A percentile compares a stretch with the other conserved stretches of the same genome.
These are phyloP conservation scores for Platichthys stellatus DNA, from an alignment of 2,113 vertebrate species.

Conservation along the genomic window DNA sequence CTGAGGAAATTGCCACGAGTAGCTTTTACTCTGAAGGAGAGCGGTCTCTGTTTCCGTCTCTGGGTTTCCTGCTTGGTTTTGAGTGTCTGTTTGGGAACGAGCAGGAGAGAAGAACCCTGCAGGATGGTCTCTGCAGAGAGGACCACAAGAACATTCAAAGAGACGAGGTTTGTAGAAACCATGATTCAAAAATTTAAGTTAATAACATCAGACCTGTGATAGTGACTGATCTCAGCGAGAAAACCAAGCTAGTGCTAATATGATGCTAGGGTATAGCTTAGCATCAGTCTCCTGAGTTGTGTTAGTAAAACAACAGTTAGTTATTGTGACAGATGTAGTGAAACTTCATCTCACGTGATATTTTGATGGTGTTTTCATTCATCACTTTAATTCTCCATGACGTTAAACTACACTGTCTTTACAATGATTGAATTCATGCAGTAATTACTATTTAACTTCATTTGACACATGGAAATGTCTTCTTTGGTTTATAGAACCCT, in stretches of 20 bases:
- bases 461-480: too few relatives aligned
- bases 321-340: neutral
- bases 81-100: neutral
- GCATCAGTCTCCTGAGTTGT: neutral
- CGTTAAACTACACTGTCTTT: too few relatives aligned
- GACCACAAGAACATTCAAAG: neutral
- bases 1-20: neutral
- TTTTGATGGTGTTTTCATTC: too few relatives aligned
- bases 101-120: too few relatives aligned
- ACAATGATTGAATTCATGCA: too few relatives aligned
- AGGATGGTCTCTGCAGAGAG: neutral
- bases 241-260: neutral
- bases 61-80: neutral
- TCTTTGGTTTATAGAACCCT: too few relatives aligned
- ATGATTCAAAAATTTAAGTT: neutral
- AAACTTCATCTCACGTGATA: too few relatives aligned
- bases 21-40: neutral
- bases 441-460: too few relatives aligned
- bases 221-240: neutral
- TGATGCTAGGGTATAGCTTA: neutral
- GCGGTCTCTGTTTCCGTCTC: neutral
- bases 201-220: neutral
- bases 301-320: neutral
- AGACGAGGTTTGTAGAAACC: neutral
- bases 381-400: too few relatives aligned